Conservation (phyloP, 1,140 invertebrate genomes). For the Monomorium pharaonis region DNA sequence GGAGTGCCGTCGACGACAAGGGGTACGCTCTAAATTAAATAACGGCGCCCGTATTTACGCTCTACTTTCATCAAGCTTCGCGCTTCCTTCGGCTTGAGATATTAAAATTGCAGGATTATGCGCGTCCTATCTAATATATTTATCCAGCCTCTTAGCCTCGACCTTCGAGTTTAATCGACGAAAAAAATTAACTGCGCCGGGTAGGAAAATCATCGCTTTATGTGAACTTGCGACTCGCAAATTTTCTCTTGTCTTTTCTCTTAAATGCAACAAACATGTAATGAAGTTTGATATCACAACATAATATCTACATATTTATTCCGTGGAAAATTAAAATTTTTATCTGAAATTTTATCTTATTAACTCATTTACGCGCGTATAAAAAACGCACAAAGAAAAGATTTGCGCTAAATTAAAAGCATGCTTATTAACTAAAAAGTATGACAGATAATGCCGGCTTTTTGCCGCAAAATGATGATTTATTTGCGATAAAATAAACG, state of each 20-base stretch:
- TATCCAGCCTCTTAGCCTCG: background rate
- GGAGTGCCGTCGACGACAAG: conserved; percentile 6
- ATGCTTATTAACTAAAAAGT: background rate
- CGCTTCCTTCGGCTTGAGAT: conserved; percentile 41
- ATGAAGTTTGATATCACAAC: background rate
- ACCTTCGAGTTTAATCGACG: background rate
- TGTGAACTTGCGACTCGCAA: background rate
- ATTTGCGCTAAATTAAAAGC: background rate
- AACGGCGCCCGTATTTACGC: conserved; percentile 43
- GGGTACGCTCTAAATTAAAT: conserved; percentile 49
- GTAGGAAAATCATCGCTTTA: background rate
- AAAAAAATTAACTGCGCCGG: conserved; percentile 42
- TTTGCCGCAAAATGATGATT: background rate
- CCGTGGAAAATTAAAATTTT: no score
- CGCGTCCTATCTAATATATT: conserved; percentile 35
- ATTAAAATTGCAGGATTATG: conserved; percentile 54
- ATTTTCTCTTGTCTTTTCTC: background rate
- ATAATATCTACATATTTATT: background rate
- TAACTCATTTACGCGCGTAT: background rate
- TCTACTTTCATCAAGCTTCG: conserved; percentile 53
- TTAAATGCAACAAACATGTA: background rate
- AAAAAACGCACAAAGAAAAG: background rate
- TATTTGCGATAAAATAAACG: background rate
- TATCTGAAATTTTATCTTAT: background rate
- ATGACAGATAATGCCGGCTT: background rate